Evolutionary conservation across 2,113 vertebrate species (phyloP).

Genomic region (Syngnathus scovelli): DNA sequence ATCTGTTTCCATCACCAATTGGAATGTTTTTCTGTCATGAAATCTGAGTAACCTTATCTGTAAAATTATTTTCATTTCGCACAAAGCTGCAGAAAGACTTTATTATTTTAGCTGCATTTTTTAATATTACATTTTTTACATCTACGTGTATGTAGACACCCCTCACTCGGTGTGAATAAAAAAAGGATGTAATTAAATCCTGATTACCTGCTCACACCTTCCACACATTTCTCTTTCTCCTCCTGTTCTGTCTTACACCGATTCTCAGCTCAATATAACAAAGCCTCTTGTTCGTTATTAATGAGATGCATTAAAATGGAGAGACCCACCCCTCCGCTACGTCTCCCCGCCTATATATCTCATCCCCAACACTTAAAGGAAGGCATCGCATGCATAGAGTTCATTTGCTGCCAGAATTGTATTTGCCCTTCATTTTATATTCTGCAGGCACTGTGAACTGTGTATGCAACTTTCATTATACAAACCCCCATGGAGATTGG

Average conservation of each 20-base stretch:
- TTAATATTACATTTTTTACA: conserved; percentile 3
- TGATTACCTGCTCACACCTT: conserved; percentile 37
- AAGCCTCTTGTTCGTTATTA: conserved; percentile 42
- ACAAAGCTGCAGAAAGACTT: not conserved
- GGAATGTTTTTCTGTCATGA: conserved; percentile 32
- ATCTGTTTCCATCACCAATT: not conserved
- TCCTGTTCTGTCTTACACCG: not conserved
- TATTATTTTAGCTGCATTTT: not conserved
- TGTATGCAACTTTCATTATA: conserved; percentile 10
- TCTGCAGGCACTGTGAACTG: conserved; percentile 10
- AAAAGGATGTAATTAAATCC: conserved; percentile 45
- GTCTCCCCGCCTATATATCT: conserved; percentile 2
- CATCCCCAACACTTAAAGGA: conserved; percentile 26
- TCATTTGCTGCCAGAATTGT: conserved; percentile 9
- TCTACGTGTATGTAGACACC: conserved; percentile 13
- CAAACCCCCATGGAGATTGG: not conserved
- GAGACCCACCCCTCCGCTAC: conserved; percentile 14
- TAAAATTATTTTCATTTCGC: not conserved
- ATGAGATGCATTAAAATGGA: conserved; percentile 60
- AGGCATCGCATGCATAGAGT: conserved; percentile 9
- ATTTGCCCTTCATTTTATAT: conserved; percentile 29
- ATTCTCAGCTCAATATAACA: conserved; percentile 26
- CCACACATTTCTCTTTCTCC: conserved; percentile 2
- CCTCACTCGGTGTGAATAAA: conserved; percentile 18
- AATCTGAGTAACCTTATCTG: not conserved